These are phyloP conservation scores for Tinea trinotella DNA, from an alignment of 2,888 invertebrate species.

Conservation along the genomic window DNA sequence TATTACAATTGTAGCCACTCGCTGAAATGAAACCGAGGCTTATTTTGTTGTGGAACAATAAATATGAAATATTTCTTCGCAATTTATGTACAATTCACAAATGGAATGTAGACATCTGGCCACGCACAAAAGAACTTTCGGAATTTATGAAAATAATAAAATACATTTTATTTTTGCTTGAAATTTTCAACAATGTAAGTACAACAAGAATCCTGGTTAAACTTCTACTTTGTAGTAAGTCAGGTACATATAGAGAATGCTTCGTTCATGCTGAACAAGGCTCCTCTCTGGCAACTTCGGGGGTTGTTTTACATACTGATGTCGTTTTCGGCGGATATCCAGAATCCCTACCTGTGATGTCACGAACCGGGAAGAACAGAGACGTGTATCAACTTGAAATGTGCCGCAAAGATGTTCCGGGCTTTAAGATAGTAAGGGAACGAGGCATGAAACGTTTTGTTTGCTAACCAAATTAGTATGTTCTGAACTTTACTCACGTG, in stretches of 20 bases:
- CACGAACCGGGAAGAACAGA: constrained; percentile 4
- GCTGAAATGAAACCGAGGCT: constrained; percentile 30
- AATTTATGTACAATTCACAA: background rate
- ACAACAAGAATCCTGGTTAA: background rate
- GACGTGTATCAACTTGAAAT: background rate
- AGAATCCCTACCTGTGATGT: constrained; percentile 16
- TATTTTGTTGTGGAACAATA: background rate
- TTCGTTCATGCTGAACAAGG: constrained; percentile 5
- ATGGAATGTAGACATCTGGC: constrained; percentile 5
- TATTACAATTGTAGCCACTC: background rate
- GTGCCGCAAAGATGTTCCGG: background rate
- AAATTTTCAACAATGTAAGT: background rate
- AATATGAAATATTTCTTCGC: background rate
- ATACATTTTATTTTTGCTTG: background rate
- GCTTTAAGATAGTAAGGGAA: background rate
- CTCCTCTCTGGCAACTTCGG: background rate
- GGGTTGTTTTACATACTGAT: constrained; percentile 37
- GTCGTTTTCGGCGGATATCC: constrained; percentile 22
- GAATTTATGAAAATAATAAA: constrained; percentile 6
- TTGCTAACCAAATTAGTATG: background rate
- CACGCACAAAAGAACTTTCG: background rate
- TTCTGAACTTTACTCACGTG: background rate
- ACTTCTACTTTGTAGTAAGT: background rate
- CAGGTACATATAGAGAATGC: background rate
- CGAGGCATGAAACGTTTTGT: background rate